Base-by-base conservation (phyloP, 2,888 invertebrate species). In the Conchocele bisecta region DNA sequence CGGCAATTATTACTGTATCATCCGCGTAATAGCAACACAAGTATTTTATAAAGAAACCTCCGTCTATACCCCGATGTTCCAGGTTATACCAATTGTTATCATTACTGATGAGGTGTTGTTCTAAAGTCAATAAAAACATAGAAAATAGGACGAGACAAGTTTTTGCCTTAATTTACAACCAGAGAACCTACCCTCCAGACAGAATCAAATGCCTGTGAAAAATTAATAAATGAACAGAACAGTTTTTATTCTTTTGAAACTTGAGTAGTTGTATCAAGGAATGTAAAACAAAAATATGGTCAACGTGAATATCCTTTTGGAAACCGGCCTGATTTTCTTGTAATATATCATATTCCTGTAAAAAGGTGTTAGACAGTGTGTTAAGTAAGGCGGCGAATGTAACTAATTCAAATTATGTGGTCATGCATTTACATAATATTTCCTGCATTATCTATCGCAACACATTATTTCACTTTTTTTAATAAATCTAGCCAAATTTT, bases 11-110 rank as follows among this genome's bases (percentile, higher is more conserved):
- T 6, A 66, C 56, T 15, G 71, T 60, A 35, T 71, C 71, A 33
- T 71, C 66, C 2, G 71, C 71, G 37, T 66, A 67, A n/a, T 1
- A 66, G 37, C 7, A 66, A 46, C 26, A 60, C 17, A 2, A 71
- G 50, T 22, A 60, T 28, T 54, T 60, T 60, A 46, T 3, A 22
- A 20, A 9, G 5, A 46, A 11, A 24, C 7, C 4, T 5, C 24
- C 28, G 5, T 46, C 46, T 11, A 11, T 28, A 46, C 28, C 15
- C 7, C 9, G 11, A 20, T 20, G 5, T 11, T 46, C 15, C 11
- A 46, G 24, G 4, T 13, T 4, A 20, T 46, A 24, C 7, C 58
- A 46, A 26, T 17, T n/a, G 46, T 31, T 17, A 28, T 35, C 58
- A 22, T 42, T 26, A 17, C 20, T 17, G 6, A 13, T 37, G 9